phyloP scores from a whole-genome alignment of 1,140 invertebrate genomes.

The Megathymus violae region DNA sequence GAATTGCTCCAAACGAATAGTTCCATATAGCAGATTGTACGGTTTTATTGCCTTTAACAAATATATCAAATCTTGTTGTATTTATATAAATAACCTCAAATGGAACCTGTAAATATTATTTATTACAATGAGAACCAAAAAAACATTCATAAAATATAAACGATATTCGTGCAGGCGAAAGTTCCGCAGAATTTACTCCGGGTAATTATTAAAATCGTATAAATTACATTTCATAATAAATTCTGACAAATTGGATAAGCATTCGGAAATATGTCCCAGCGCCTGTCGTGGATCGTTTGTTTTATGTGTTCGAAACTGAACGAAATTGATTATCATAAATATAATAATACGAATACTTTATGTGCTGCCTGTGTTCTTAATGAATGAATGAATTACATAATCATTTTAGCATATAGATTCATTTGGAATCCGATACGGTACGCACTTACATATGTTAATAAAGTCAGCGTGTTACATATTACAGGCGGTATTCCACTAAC shows the following conservation, averaged over 20 bases:
- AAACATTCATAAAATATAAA: slow-evolving; percentile 31
- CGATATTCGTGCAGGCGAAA: slow-evolving; percentile 31
- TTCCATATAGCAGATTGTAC: not conserved
- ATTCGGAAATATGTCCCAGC: slow-evolving; percentile 47
- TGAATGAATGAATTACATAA: too few species aligned
- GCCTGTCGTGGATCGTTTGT: slow-evolving; percentile 43
- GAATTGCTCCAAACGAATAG: slow-evolving; percentile 15
- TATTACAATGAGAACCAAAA: not conserved
- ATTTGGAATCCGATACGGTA: too few species aligned
- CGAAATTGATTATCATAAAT: slow-evolving; percentile 26
- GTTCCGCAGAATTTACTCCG: slow-evolving; percentile 8
- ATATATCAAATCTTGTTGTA: not conserved
- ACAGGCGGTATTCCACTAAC: too few species aligned
- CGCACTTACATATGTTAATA: too few species aligned
- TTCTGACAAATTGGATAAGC: slow-evolving; percentile 50
- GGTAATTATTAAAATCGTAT: slow-evolving; percentile 47
- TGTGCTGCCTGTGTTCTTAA: too few species aligned
- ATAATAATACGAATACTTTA: slow-evolving; percentile 12
- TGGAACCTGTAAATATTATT: slow-evolving; percentile 8
- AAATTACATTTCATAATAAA: slow-evolving; percentile 54
- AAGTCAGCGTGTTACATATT: too few species aligned
- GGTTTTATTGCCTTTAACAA: not conserved
- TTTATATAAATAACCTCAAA: not conserved
- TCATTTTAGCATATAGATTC: too few species aligned
- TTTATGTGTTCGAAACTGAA: slow-evolving; percentile 23